Conservation (phyloP, 2,888 invertebrate species). For the Eugnorisma glareosa region DNA sequence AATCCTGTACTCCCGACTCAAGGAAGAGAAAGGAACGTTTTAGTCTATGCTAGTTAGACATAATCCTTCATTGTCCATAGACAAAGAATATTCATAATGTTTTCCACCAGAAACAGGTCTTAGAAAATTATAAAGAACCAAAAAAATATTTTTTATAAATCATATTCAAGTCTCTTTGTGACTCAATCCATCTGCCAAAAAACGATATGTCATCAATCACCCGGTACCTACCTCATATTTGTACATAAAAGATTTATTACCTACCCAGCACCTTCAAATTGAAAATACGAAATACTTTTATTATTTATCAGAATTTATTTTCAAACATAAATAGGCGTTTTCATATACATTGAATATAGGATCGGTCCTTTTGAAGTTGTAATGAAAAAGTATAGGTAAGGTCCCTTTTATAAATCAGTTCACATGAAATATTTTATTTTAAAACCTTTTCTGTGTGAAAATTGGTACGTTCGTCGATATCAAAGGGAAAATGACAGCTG, state of each 20-base stretch:
- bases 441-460: slow-evolving; percentile 30
- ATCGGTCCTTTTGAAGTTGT: slow-evolving; percentile 40
- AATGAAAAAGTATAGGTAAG: slow-evolving; percentile 44
- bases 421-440: slow-evolving; percentile 48
- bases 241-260: slow-evolving; percentile 51
- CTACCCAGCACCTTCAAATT: slow-evolving; percentile 43
- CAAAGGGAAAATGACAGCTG: slow-evolving; percentile 46
- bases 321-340: slow-evolving; percentile 33
- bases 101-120: background rate
- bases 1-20: background rate
- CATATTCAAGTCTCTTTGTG: slow-evolving; percentile 8
- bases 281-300: slow-evolving; percentile 55
- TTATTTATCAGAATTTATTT: slow-evolving; percentile 34
- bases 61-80: background rate
- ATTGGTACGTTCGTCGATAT: slow-evolving; percentile 28
- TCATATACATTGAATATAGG: slow-evolving; percentile 29
- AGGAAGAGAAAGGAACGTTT: no score
- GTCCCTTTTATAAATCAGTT: slow-evolving; percentile 35
- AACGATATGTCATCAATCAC: slow-evolving; percentile 38
- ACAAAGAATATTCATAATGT: background rate
- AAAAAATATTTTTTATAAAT: background rate
- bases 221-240: slow-evolving; percentile 41
- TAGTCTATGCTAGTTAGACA: background rate
- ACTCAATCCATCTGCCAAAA: slow-evolving; percentile 23
- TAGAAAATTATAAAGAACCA: background rate